These are phyloP conservation scores for Enteromius unitaeniatus DNA, from an alignment of 2,797 vertebrate genomes.

Conservation along the genomic window DNA sequence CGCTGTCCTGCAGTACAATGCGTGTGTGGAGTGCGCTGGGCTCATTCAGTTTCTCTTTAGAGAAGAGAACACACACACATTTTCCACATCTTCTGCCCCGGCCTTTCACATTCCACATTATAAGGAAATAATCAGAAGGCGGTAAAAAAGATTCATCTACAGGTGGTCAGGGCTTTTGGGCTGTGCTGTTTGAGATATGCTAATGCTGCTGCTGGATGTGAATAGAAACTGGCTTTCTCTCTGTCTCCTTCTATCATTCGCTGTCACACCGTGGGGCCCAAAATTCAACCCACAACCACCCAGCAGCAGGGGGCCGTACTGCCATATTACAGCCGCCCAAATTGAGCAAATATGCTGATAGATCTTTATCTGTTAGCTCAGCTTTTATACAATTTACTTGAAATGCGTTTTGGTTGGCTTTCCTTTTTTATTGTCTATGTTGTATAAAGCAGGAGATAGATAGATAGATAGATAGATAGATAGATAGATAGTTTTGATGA, in stretches of 20 bases:
- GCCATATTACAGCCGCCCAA: conserved; percentile 39
- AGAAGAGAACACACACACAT: conserved; percentile 35
- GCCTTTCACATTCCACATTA: conserved; percentile 44
- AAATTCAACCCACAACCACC: conserved; percentile 55
- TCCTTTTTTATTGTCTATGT: not conserved
- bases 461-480: not conserved
- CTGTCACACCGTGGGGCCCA: conserved; percentile 69
- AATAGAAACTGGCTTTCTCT: conserved; percentile 71
- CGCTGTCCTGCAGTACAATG: conserved; percentile 52
- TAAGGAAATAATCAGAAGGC: conserved; percentile 49
- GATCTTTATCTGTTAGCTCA: conserved; percentile 27
- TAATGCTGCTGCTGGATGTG: conserved; percentile 71
- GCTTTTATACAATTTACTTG: not conserved
- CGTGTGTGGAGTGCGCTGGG: conserved; percentile 43
- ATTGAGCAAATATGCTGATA: conserved; percentile 35
- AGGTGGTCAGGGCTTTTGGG: conserved; percentile 72
- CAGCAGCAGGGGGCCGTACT: conserved; percentile 54
- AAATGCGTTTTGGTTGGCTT: not conserved
- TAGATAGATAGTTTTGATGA: not conserved
- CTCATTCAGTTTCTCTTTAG: conserved; percentile 40
- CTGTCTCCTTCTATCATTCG: conserved; percentile 73
- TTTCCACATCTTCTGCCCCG: conserved; percentile 28
- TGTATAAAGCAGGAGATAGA: not conserved
- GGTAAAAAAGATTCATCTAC: conserved; percentile 60
- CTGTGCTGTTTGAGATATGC: conserved; percentile 71